phyloP scores from a whole-genome alignment of 2,797 vertebrate species.

The Neomorphus geoffroyi region DNA sequence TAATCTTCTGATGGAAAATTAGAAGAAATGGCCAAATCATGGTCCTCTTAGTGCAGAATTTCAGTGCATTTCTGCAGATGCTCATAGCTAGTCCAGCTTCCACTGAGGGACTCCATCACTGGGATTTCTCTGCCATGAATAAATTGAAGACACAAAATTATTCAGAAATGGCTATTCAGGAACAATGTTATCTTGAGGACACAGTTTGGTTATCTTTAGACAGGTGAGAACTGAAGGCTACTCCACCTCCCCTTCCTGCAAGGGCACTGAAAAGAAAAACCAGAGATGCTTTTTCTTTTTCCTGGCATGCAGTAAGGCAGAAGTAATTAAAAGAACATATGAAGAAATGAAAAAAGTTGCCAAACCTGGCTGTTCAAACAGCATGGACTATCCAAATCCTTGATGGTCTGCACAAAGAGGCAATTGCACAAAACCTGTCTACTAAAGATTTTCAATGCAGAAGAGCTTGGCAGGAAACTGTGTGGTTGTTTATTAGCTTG shows the following conservation, averaged over 20 bases:
- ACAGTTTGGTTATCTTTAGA: background rate
- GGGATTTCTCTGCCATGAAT: background rate
- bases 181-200: background rate
- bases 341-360: background rate
- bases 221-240: background rate
- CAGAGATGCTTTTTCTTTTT: background rate
- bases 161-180: background rate
- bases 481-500: background rate
- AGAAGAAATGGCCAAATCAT: background rate
- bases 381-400: background rate
- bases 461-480: background rate
- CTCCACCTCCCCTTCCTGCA: background rate
- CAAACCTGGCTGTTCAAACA: conserved; percentile 8
- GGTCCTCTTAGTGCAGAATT: background rate
- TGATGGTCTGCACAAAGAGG: background rate
- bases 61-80: background rate
- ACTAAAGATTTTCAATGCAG: background rate
- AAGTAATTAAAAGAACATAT: background rate
- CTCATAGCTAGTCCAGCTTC: background rate
- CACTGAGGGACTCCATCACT: background rate
- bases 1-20: background rate
- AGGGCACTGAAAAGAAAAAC: background rate
- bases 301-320: background rate
- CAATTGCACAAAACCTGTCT: background rate
- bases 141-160: background rate